A percentile compares a stretch with the other conserved stretches of the same genome.
These are phyloP conservation scores for Microcebus lehilahytsara DNA, from an alignment of 2,113 vertebrate species.

Conservation along the genomic window DNA sequence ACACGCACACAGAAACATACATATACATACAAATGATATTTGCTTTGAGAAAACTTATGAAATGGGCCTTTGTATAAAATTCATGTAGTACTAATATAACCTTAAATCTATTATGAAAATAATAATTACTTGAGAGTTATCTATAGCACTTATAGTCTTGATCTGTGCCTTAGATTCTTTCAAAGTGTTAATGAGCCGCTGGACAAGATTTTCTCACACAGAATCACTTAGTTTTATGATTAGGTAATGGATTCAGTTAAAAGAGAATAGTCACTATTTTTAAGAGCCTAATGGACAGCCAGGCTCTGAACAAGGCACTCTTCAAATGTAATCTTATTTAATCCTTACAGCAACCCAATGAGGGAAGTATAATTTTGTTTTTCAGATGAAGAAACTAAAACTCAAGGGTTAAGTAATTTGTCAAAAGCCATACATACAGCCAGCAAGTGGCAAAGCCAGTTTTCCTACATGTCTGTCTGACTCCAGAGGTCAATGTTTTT, in stretches of 20 bases:
- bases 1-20: neutral
- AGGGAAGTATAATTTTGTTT: neutral
- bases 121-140: neutral
- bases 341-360: neutral
- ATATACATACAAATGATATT: neutral
- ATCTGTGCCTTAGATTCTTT: neutral
- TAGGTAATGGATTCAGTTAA: neutral
- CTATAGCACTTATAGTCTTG: neutral
- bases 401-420: neutral
- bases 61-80: constrained; percentile 19
- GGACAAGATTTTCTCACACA: neutral
- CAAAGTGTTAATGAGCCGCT: neutral
- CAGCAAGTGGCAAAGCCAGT: neutral
- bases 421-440: neutral
- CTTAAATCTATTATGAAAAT: neutral
- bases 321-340: constrained; percentile 8
- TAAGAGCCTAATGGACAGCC: neutral
- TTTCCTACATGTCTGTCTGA: neutral
- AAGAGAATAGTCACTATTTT: constrained; percentile 16
- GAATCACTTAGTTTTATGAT: neutral
- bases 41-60: neutral
- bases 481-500: neutral
- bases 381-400: neutral
- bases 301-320: neutral
- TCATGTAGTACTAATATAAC: neutral